phyloP scores from a whole-genome alignment of 2,113 vertebrate species.

The Hydrochoerus hydrochaeris region DNA sequence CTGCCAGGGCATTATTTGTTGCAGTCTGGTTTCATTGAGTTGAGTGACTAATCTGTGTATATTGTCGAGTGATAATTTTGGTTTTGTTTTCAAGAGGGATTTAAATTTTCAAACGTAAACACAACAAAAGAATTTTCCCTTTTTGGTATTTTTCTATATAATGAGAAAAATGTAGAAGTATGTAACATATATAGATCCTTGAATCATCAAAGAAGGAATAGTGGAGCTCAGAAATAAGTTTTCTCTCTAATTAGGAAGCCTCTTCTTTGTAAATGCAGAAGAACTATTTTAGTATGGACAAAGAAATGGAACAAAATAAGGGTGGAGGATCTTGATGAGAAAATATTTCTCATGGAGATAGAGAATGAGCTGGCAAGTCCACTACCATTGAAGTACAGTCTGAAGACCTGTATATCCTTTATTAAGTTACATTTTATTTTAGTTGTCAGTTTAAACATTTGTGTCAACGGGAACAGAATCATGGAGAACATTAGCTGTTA shows the following conservation, averaged over 20 bases:
- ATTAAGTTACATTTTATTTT: slow-evolving; percentile 57
- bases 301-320: slow-evolving; percentile 22
- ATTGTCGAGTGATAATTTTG: not conserved
- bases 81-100: not conserved
- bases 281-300: not conserved
- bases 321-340: not conserved
- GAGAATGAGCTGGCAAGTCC: not conserved
- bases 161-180: slow-evolving; percentile 3
- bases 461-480: not conserved
- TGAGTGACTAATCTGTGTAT: not conserved
- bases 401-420: no score
- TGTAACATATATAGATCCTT: not conserved
- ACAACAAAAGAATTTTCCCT: not conserved
- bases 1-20: not conserved
- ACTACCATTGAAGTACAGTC: not conserved
- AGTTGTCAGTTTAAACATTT: not conserved
- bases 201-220: not conserved
- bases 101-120: slow-evolving; percentile 47
- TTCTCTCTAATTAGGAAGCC: not conserved
- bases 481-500: slow-evolving; percentile 17
- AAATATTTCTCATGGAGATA: slow-evolving; percentile 48
- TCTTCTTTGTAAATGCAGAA: slow-evolving; percentile 21
- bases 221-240: not conserved
- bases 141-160: slow-evolving; percentile 32
- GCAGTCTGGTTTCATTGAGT: not conserved